Evolutionary conservation across 2,797 vertebrate genomes (phyloP).

Genomic region (Neosalanx taihuensis): DNA sequence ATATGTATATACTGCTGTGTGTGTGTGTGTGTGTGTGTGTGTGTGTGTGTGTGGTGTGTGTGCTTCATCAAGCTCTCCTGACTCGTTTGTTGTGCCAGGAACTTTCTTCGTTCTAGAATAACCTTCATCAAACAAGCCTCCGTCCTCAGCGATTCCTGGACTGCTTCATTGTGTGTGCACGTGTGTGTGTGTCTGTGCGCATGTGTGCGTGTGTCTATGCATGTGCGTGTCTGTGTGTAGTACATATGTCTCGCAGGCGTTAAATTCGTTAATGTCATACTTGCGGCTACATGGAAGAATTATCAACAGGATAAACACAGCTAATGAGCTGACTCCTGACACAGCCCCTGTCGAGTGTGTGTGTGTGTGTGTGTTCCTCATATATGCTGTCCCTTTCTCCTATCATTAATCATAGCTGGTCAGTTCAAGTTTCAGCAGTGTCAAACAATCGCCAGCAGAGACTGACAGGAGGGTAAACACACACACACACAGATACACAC

Average conservation of each 20-base stretch:
- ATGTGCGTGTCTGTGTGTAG: constrained; percentile 4
- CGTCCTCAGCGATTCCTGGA: neutral
- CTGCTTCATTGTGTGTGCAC: neutral
- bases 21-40: constrained; percentile 14
- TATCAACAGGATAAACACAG: constrained; percentile 33
- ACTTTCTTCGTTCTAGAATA: too few species aligned
- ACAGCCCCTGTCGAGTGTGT: constrained; percentile 16
- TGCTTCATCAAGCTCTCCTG: neutral
- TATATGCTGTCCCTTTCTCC: constrained; percentile 54
- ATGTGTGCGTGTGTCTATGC: constrained; percentile 2
- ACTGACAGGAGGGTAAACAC: constrained; percentile 38
- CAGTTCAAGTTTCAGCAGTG: constrained; percentile 56
- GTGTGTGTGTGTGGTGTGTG: neutral
- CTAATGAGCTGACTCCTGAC: constrained; percentile 45
- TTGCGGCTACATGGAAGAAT: constrained; percentile 32
- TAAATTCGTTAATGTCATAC: constrained; percentile 44
- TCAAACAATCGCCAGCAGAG: constrained; percentile 59
- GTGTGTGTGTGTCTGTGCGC: neutral
- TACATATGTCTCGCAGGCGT: constrained; percentile 33
- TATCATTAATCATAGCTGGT: constrained; percentile 62
- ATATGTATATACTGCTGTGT: neutral
- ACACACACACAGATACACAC: constrained; percentile 41
- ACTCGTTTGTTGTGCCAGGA: too few species aligned
- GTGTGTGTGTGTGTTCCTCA: constrained; percentile 19
- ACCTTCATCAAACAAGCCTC: neutral